Percentiles rank a stretch among this genome's conserved stretches.
These are phyloP conservation scores for Trichomycterus rosablanca DNA, from an alignment of 2,113 vertebrate species.

Conservation along the genomic window DNA sequence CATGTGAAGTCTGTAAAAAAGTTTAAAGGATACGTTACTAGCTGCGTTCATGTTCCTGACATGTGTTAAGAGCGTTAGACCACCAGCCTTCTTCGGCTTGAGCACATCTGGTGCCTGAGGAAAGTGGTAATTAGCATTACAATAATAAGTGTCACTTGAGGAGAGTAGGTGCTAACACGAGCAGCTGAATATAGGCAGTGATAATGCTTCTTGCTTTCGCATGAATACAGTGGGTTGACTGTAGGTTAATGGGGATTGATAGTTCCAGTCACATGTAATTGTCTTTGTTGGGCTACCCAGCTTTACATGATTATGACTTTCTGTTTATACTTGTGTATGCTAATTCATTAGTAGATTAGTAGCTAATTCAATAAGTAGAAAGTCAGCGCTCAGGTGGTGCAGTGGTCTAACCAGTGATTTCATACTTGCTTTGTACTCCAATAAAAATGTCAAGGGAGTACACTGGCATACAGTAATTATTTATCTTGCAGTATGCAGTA, in stretches of 20 bases:
- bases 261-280: background rate
- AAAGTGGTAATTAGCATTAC: slow-evolving; percentile 35
- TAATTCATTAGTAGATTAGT: too few relatives aligned
- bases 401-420: too few relatives aligned
- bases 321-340: too few relatives aligned
- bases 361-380: too few relatives aligned
- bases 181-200: slow-evolving; percentile 13
- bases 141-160: slow-evolving; percentile 28
- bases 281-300: too few relatives aligned
- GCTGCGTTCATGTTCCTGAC: slow-evolving; percentile 10
- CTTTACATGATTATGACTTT: too few relatives aligned
- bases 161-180: slow-evolving; percentile 37
- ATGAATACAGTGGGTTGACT: slow-evolving; percentile 20
- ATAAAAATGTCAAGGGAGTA: too few relatives aligned
- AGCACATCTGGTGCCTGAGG: slow-evolving; percentile 2
- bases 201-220: background rate
- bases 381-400: too few relatives aligned
- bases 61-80: slow-evolving; percentile 27
- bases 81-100: background rate
- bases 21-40: background rate
- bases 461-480: too few relatives aligned
- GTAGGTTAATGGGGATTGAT: slow-evolving; percentile 8
- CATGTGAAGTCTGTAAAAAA: too few relatives aligned
- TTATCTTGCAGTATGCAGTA: too few relatives aligned
- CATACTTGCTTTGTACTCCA: too few relatives aligned